Evolutionary conservation across 2,888 invertebrate genomes (phyloP).

Genomic region (Polyploca ridens): DNA sequence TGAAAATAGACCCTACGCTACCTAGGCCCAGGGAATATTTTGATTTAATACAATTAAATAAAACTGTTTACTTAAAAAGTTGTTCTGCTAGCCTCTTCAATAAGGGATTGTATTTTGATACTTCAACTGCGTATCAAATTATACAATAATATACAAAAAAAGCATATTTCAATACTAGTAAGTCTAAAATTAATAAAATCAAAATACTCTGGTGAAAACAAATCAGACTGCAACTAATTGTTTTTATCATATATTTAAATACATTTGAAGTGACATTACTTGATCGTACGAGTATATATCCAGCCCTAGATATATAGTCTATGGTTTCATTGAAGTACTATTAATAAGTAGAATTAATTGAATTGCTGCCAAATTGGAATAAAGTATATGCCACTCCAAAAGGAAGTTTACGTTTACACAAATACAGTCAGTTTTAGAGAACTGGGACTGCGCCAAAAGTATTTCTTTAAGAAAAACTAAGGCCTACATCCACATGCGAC

Average conservation of each 20-base stretch:
- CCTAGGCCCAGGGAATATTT: background rate
- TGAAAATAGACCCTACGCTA: background rate
- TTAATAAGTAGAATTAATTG: background rate
- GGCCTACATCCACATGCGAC: slow-evolving; percentile 24
- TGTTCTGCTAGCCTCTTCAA: background rate
- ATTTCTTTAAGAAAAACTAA: slow-evolving; percentile 40
- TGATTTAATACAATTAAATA: background rate
- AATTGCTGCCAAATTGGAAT: background rate
- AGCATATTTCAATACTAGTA: background rate
- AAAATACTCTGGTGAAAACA: background rate
- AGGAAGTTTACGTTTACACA: slow-evolving; percentile 9
- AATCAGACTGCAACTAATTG: background rate
- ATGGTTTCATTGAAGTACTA: background rate
- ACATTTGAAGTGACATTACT: slow-evolving; percentile 2
- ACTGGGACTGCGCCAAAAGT: slow-evolving; percentile 38
- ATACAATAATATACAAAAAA: background rate
- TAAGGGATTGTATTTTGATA: background rate
- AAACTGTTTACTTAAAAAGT: too few species aligned
- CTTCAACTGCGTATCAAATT: background rate
- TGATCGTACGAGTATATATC: background rate
- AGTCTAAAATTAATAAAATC: background rate
- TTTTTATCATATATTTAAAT: background rate
- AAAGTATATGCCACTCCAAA: slow-evolving; percentile 28
- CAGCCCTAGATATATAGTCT: background rate
- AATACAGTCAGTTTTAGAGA: slow-evolving; percentile 30